Evolutionary conservation across 2,888 invertebrate species (phyloP).

Genomic region (Mechanitis messenoides): DNA sequence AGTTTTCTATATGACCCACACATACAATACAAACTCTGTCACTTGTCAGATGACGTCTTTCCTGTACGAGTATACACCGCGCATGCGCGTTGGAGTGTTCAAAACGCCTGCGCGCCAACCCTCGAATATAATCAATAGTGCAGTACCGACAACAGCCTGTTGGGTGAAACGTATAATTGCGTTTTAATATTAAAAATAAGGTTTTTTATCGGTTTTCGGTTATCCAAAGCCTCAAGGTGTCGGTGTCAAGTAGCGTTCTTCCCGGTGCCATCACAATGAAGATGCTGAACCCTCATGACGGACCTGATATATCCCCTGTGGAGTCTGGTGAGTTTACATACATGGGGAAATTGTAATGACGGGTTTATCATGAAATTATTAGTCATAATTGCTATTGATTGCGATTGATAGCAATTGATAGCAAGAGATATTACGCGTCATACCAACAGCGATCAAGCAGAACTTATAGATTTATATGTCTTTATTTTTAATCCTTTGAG

Average conservation of each 20-base stretch:
- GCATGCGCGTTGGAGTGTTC: constrained; percentile 30
- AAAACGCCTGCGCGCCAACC: constrained; percentile 54
- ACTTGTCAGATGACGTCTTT: constrained; percentile 67
- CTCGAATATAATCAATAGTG: constrained; percentile 62
- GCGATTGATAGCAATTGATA: neutral
- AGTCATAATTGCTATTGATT: neutral
- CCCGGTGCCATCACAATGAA: constrained; percentile 68
- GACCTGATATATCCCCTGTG: constrained; percentile 77
- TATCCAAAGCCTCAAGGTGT: constrained; percentile 59
- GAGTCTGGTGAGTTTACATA: constrained; percentile 59
- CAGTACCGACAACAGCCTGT: constrained; percentile 68
- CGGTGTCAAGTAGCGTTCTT: constrained; percentile 64
- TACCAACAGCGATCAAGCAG: no score
- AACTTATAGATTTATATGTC: no score
- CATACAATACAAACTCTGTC: constrained; percentile 31
- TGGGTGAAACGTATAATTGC: constrained; percentile 53
- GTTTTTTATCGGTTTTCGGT: constrained; percentile 33
- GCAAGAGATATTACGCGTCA: no score
- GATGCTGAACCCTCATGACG: constrained; percentile 74
- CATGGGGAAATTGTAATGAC: constrained; percentile 4
- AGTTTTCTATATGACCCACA: no score
- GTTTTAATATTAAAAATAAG: constrained; percentile 41
- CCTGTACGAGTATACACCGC: constrained; percentile 35
- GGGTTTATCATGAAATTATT: no score
- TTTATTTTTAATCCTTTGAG: no score